Evolutionary conservation across 2,797 vertebrate species (phyloP), one percentile per base, ranked within the genome.

Genomic region (Loriculus beryllinus): DNA sequence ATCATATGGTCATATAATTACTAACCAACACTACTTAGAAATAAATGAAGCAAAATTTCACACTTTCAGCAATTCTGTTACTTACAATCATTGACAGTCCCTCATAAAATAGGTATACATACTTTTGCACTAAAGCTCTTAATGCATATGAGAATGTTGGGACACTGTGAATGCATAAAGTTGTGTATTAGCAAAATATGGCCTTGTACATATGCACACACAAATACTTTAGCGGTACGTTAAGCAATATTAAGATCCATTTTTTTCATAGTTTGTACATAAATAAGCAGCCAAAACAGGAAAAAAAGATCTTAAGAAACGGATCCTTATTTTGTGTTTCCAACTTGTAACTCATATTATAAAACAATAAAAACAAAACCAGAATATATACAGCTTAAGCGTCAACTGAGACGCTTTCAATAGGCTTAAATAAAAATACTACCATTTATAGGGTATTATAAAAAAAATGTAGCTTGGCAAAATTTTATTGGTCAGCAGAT

Each of bases 31-130:
- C n/a, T 95, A 96, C 59, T 96, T 86, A 95, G 33, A 95, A 93
- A 96, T 82, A 92, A 96, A 95, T 93, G 90, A 96, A 96, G 63
- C 77, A 94, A 96, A 96, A 82, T 89, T 95, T 96, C 92, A 96
- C 94, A 97, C 81, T 93, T 96, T 94, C 82, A 96, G 91, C 92
- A 95, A 68, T 95, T 96, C 94, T 89, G 86, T 82, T 95, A 95
- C 93, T 96, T 96, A 95, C 94, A 96, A 95, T 94, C 90, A 95
- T 92, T 94, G 94, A 92, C 69, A 96, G 81, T 75, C 93, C 88
- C 95, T 96, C 92, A 94, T 90, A 85, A 95, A 96, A 93, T 77
- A 95, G 78, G 84, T 75, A 93, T 80, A 96, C 92, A 95, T 78
- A 95, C 75, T 95, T 96, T 96, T 93, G 88, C 92, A 95, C 93